phyloP scores from a whole-genome alignment of 53 echinoderm and acorn worm genomes.

The Astropecten irregularis region DNA sequence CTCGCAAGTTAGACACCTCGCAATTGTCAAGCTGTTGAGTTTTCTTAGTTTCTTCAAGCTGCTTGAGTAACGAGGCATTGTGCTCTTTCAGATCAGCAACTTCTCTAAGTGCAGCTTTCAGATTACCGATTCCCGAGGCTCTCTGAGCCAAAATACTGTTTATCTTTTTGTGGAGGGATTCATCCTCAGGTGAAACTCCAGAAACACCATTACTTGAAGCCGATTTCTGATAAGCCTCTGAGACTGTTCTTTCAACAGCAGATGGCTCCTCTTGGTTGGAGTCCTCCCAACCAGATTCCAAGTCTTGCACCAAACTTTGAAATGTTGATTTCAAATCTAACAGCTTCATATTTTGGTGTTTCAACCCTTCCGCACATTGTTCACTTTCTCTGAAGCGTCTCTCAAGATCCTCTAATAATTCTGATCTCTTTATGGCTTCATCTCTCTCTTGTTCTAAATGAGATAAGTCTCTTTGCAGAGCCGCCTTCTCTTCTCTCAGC shows the following conservation, averaged over 20 bases:
- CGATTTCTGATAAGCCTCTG: neutral
- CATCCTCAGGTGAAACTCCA: neutral
- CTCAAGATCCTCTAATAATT: slow-evolving; percentile 30
- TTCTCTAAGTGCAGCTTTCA: slow-evolving; percentile 6
- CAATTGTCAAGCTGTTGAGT: neutral
- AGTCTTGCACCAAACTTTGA: neutral
- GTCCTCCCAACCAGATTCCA: neutral
- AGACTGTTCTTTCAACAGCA: neutral
- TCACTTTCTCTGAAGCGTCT: neutral
- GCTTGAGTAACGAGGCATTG: slow-evolving; percentile 10
- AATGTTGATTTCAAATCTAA: neutral
- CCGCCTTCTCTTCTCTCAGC: slow-evolving; percentile 27
- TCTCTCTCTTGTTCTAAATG: slow-evolving; percentile 20
- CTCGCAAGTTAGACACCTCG: slow-evolving; percentile 15
- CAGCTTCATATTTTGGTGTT: slow-evolving; percentile 11
- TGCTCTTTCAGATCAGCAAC: slow-evolving; percentile 5
- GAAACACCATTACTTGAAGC: neutral
- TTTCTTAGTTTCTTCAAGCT: neutral
- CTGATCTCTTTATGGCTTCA: neutral
- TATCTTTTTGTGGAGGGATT: slow-evolving; percentile 15
- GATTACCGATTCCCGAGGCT: neutral
- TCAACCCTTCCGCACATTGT: slow-evolving; percentile 22
- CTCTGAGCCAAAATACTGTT: neutral
- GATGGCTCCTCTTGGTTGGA: neutral
- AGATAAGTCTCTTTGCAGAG: slow-evolving; percentile 5